Evolutionary conservation across 2,888 invertebrate species (phyloP).

Genomic region (Chymomyza amoena): DNA sequence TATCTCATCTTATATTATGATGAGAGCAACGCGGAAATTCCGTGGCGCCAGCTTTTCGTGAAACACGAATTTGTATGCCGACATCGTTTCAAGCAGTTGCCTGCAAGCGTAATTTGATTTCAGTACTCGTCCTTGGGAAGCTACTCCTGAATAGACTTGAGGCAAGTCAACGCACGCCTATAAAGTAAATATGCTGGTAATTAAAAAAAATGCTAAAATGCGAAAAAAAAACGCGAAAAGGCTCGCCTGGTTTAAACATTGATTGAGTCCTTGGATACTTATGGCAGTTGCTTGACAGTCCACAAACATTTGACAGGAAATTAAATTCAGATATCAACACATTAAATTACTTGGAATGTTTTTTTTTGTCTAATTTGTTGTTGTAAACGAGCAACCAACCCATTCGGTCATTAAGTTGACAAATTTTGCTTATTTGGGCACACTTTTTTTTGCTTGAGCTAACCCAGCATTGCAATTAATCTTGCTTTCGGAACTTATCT

Average conservation of each 20-base stretch:
- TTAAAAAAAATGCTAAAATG: slow-evolving; percentile 23
- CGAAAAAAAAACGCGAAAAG: slow-evolving; percentile 26
- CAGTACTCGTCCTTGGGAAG: slow-evolving; percentile 27
- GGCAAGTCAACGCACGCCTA: not conserved
- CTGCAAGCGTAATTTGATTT: slow-evolving; percentile 45
- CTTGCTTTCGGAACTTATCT: slow-evolving; percentile 41
- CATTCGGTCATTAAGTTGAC: not conserved
- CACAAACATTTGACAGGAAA: slow-evolving; percentile 33
- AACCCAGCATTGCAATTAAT: slow-evolving; percentile 52
- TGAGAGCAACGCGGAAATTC: not conserved
- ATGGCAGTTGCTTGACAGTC: slow-evolving; percentile 17
- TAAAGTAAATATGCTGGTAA: not conserved
- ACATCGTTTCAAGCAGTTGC: not conserved
- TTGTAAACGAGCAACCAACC: slow-evolving; percentile 13
- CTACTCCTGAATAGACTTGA: not conserved
- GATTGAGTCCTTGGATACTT: slow-evolving; percentile 42
- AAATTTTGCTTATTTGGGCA: slow-evolving; percentile 3
- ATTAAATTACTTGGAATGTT: not conserved
- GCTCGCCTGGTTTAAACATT: slow-evolving; percentile 38
- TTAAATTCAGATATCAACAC: slow-evolving; percentile 18
- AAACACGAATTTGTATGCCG: not conserved
- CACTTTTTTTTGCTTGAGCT: slow-evolving; percentile 33
- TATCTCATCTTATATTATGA: not conserved
- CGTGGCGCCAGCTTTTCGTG: not conserved
- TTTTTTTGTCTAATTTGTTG: not conserved